Conservation (phyloP, 2,797 vertebrate genomes). For the Pangasius macronema region DNA sequence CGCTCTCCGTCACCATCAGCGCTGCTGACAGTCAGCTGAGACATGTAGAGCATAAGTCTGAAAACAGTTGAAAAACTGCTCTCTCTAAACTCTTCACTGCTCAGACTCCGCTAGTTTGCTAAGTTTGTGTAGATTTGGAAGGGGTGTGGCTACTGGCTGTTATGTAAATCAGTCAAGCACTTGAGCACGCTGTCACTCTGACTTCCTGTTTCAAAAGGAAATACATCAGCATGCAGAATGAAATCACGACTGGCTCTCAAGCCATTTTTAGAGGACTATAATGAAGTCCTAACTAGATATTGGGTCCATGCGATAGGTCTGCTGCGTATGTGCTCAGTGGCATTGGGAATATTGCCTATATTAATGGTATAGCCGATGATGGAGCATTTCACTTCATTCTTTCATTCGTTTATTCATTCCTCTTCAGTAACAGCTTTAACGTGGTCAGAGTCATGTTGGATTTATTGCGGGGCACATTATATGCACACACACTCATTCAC, state of each 20-base stretch:
- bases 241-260: background rate
- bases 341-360: background rate
- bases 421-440: background rate
- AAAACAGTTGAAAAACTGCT: background rate
- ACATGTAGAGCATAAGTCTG: background rate
- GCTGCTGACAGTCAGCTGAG: background rate
- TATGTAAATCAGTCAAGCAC: background rate
- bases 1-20: background rate
- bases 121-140: background rate
- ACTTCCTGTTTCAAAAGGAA: background rate
- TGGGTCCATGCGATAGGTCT: background rate
- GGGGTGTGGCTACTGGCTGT: background rate
- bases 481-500: too few species aligned
- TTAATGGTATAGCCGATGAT: background rate
- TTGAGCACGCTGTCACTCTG: background rate
- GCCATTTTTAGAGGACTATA: background rate
- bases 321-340: background rate
- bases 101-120: background rate
- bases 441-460: background rate
- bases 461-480: background rate
- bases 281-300: background rate
- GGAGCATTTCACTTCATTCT: background rate
- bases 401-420: background rate
- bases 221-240: background rate
- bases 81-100: background rate